These are phyloP conservation scores for Yponomeuta evonymella DNA, from an alignment of 2,888 invertebrate genomes.

Conservation along the genomic window DNA sequence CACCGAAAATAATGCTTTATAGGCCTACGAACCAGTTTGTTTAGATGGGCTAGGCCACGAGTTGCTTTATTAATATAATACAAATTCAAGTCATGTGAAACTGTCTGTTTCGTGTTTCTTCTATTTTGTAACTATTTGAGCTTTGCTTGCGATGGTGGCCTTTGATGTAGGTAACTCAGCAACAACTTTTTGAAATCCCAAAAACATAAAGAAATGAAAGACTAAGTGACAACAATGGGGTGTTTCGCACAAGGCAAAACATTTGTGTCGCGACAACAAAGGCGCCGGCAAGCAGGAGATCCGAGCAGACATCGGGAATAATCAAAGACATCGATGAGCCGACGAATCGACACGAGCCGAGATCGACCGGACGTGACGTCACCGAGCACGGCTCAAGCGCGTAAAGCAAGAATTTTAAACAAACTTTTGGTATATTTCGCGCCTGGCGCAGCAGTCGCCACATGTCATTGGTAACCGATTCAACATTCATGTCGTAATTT, in stretches of 20 bases:
- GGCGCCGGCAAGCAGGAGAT: conserved; percentile 58
- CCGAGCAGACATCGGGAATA: conserved; percentile 56
- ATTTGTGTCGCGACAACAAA: conserved; percentile 45
- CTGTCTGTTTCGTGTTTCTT: background rate
- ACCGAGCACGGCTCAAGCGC: conserved; percentile 46
- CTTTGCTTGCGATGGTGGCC: background rate
- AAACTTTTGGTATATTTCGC: conserved; percentile 63
- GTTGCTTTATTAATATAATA: background rate
- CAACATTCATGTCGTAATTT: conserved; percentile 59
- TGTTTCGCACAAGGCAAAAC: conserved; percentile 24
- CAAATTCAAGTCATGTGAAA: conserved; percentile 1
- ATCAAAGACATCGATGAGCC: conserved; percentile 39
- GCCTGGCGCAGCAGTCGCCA: conserved; percentile 42
- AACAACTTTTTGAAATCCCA: background rate
- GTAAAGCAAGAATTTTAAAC: conserved; percentile 73
- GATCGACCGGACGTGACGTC: conserved; percentile 66
- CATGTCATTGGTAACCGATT: conserved; percentile 52
- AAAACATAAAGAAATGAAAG: background rate
- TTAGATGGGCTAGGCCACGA: background rate
- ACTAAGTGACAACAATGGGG: background rate
- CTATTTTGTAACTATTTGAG: background rate
- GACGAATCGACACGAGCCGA: conserved; percentile 36
- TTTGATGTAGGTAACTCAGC: background rate
- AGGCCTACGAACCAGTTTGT: conserved; percentile 26
- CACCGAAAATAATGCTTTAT: conserved; percentile 37